Base-by-base conservation (phyloP, 2,113 vertebrate genomes). In the Microtus montanus region DNA sequence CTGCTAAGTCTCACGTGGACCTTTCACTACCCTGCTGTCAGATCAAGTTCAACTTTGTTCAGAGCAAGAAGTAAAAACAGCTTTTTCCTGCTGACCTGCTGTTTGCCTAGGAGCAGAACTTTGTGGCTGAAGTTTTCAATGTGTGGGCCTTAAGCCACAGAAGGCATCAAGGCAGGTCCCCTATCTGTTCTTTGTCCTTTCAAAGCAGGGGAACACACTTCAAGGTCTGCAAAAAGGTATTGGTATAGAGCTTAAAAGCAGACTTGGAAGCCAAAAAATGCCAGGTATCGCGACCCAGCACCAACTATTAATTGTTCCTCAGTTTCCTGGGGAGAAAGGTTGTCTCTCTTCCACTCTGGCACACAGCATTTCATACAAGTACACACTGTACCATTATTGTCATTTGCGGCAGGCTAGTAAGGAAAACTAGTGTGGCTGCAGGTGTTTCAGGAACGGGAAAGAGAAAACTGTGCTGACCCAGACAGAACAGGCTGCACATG, bases 321-420 rank as follows among this genome's bases (percentile, higher is more conserved):
- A 1, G 1, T 26, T 35, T 86, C 49, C 92, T 83, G 35, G 19
- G 47, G n/a, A 33, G 5, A 66, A 49, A 58, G 28, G n/a, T 13
- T 49, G 54, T 2, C 13, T 14, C 24, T 47, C 47, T 91, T 54
- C 73, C 73, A 7, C 33, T 54, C 63, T 77, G 86, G 15, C 20
- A 0, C 2, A 5, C 0, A n/a, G 61, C 0, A 3, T 41, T 38
- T 8, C 0, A n/a, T 4, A 2, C 30, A 35, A 3, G 0, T 1
- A 3, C 5, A 0, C 24, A 38, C 17, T 1, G 4, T 14, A 2
- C 33, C 7, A 5, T 6, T 30, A 15, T 22, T 33, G 10, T 68
- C 13, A 22, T 38, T 30, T n/a, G 61, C 30, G 10, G 20, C 68
- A 35, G 33, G 28, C 15, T 22, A n/a, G 12, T 49, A 41, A 84